Evolutionary conservation across 2,888 invertebrate species (phyloP).

Genomic region (Monopis laevigella): DNA sequence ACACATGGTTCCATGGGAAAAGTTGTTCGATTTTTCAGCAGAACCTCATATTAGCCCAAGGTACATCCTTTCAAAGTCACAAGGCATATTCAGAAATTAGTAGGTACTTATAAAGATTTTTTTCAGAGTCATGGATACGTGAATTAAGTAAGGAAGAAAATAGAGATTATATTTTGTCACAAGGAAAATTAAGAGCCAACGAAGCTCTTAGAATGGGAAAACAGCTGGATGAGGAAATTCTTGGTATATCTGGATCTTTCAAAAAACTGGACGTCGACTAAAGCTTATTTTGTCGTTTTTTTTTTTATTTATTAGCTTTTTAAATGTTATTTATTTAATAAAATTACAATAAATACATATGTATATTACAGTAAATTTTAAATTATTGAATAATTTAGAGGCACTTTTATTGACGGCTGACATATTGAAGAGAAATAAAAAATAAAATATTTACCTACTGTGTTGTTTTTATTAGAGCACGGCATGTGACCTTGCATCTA

Average conservation of each 20-base stretch:
- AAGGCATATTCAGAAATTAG: too few species aligned
- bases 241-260: slow-evolving; percentile 14
- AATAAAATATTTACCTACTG: too few species aligned
- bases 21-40: too few species aligned
- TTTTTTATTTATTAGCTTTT: not conserved
- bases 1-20: too few species aligned
- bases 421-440: too few species aligned
- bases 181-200: slow-evolving; percentile 13
- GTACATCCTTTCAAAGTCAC: too few species aligned
- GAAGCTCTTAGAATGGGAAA: slow-evolving; percentile 13
- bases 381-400: too few species aligned
- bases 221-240: slow-evolving; percentile 11
- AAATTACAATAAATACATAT: not conserved
- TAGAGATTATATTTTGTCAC: slow-evolving; percentile 12
- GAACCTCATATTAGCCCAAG: too few species aligned
- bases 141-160: slow-evolving; percentile 6
- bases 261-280: slow-evolving; percentile 17
- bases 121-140: slow-evolving; percentile 15
- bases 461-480: too few species aligned
- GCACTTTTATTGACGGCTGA: too few species aligned
- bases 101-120: slow-evolving; percentile 27
- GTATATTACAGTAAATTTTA: too few species aligned
- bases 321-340: not conserved
- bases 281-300: not conserved
- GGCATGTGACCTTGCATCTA: too few species aligned